Evolutionary conservation across 2,888 invertebrate genomes (phyloP).

Genomic region (Dryocosmus kuriphilus): DNA sequence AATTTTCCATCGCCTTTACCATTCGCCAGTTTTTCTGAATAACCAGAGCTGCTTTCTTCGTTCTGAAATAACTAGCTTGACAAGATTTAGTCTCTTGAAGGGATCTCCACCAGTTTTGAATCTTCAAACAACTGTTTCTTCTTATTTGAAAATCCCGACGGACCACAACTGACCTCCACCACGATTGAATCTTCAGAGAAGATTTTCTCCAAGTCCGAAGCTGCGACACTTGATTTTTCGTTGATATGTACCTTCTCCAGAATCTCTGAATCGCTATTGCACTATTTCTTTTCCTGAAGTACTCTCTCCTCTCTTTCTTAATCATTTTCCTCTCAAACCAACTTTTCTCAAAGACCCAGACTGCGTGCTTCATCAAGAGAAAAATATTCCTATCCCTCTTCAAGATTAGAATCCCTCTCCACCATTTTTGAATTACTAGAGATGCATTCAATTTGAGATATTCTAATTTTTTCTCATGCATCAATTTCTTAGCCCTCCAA

Average conservation of each 20-base stretch:
- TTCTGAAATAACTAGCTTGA: slow-evolving; percentile 37
- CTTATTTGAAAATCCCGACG: slow-evolving; percentile 50
- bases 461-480: slow-evolving; percentile 72
- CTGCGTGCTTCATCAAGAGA: slow-evolving; percentile 71
- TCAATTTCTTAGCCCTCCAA: slow-evolving; percentile 76
- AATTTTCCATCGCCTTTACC: slow-evolving; percentile 69
- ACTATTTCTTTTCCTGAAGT: slow-evolving; percentile 69
- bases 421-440: slow-evolving; percentile 76
- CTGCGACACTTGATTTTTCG: slow-evolving; percentile 50
- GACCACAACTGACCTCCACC: slow-evolving; percentile 59
- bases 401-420: slow-evolving; percentile 75
- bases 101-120: slow-evolving; percentile 63
- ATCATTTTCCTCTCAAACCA: slow-evolving; percentile 74
- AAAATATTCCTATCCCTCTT: slow-evolving; percentile 74
- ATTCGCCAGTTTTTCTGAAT: slow-evolving; percentile 76
- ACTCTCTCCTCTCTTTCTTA: slow-evolving; percentile 73
- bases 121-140: slow-evolving; percentile 49
- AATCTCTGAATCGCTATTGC: slow-evolving; percentile 77
- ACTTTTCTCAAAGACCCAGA: slow-evolving; percentile 63
- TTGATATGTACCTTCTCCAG: slow-evolving; percentile 69
- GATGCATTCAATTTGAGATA: slow-evolving; percentile 74
- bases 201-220: slow-evolving; percentile 46
- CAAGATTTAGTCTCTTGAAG: slow-evolving; percentile 44
- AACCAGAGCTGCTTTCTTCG: slow-evolving; percentile 55
- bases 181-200: slow-evolving; percentile 63